Conservation (phyloP, 2,888 invertebrate genomes). For the Lepidochrysops patricia region DNA sequence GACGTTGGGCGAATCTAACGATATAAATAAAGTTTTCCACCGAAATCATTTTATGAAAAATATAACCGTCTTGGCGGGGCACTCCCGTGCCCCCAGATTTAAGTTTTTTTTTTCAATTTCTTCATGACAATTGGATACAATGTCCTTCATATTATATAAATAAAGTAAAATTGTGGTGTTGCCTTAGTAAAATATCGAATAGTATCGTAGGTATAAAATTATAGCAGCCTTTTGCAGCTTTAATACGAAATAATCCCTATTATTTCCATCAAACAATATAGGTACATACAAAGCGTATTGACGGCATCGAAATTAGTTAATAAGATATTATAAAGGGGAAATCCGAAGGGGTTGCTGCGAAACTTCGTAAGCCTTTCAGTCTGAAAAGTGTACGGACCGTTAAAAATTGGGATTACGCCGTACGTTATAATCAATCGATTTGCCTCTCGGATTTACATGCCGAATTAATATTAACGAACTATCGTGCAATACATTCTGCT, state of each 20-base stretch:
- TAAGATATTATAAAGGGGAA: constrained; percentile 52
- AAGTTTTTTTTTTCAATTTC: too few species aligned
- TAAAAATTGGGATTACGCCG: constrained; percentile 47
- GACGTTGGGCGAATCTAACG: too few species aligned
- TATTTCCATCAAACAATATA: constrained; percentile 1
- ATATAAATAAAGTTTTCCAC: too few species aligned
- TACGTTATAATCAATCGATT: constrained; percentile 26
- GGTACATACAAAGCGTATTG: constrained; percentile 33
- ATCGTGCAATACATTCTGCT: background rate
- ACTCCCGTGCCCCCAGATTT: too few species aligned
- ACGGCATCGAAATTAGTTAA: constrained; percentile 54
- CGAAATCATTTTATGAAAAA: too few species aligned
- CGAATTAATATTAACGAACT: constrained; percentile 18
- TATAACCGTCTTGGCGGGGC: too few species aligned
- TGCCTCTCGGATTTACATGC: constrained; percentile 15
- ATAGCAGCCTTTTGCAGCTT: background rate
- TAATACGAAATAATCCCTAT: background rate
- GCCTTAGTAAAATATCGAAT: too few species aligned
- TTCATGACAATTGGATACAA: too few species aligned
- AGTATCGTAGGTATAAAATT: too few species aligned
- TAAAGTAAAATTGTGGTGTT: too few species aligned
- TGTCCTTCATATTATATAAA: too few species aligned
- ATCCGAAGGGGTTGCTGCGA: constrained; percentile 45
- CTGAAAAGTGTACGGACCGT: constrained; percentile 42
- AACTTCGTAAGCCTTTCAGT: constrained; percentile 55